Evolutionary conservation across 1,140 invertebrate genomes (phyloP).

Genomic region (Conus ventricosus): DNA sequence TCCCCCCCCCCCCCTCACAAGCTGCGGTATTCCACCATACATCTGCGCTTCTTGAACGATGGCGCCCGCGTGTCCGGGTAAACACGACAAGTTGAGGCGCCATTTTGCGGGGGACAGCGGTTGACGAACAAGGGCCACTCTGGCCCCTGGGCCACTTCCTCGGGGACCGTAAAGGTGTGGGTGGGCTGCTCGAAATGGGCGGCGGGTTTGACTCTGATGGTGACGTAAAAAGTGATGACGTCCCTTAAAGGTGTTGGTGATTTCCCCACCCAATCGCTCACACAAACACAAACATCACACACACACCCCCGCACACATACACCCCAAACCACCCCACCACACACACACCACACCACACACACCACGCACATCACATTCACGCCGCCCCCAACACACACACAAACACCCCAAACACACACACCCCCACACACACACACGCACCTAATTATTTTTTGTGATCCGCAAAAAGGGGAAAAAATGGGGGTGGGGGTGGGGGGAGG

Average conservation of each 20-base stretch:
- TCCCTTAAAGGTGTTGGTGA: not conserved
- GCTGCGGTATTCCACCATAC: not conserved
- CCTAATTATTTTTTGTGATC: too few relatives aligned
- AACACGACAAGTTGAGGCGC: not conserved
- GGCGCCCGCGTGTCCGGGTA: not conserved
- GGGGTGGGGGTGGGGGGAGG: too few relatives aligned
- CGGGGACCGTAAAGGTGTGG: not conserved
- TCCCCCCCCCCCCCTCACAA: too few relatives aligned
- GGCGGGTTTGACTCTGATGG: not conserved
- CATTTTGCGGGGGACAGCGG: not conserved
- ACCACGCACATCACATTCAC: too few relatives aligned
- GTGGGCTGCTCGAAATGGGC: not conserved
- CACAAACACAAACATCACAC: not conserved
- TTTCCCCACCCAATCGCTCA: too few relatives aligned
- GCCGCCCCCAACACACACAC: too few relatives aligned
- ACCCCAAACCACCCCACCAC: too few relatives aligned
- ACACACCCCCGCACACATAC: too few relatives aligned
- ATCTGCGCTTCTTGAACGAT: not conserved
- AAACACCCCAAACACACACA: too few relatives aligned
- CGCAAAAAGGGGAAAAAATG: too few relatives aligned
- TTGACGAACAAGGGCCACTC: not conserved
- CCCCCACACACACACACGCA: too few relatives aligned
- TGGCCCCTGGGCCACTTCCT: not conserved
- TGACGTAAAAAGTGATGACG: not conserved
- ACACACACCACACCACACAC: too few relatives aligned